phyloP scores from a whole-genome alignment of 2,113 vertebrate genomes.

The Ptyas mucosa region DNA sequence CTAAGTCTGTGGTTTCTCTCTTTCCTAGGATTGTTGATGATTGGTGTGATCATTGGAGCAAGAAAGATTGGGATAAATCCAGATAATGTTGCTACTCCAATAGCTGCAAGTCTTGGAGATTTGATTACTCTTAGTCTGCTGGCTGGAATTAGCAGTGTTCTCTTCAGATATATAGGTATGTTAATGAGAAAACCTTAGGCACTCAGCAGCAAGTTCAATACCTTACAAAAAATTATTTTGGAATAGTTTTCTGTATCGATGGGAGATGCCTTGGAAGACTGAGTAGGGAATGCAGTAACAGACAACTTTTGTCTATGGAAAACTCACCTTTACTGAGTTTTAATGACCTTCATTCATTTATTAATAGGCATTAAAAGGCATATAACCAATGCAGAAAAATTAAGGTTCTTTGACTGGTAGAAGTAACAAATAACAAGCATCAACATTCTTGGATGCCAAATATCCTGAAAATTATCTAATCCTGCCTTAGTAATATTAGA shows the following conservation, averaged over 20 bases:
- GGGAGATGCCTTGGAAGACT: neutral
- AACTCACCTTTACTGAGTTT: neutral
- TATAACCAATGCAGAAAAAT: neutral
- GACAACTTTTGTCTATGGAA: neutral
- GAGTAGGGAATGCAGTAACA: neutral
- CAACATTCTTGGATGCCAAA: neutral
- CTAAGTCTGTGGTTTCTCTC: conserved; percentile 31
- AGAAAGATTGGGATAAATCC: conserved; percentile 92
- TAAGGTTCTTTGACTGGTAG: neutral
- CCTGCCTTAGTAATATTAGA: neutral
- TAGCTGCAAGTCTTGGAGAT: conserved; percentile 96
- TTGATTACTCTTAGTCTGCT: conserved; percentile 90
- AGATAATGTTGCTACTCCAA: conserved; percentile 94
- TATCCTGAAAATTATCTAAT: neutral
- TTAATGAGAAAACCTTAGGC: neutral
- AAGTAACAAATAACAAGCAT: neutral
- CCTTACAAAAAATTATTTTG: neutral
- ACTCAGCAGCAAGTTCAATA: neutral
- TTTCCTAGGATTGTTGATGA: conserved; percentile 86
- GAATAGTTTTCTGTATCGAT: accelerated
- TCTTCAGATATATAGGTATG: conserved; percentile 83
- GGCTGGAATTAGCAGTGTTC: conserved; percentile 83
- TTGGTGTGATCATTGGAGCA: conserved; percentile 86
- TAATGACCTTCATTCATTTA: neutral
- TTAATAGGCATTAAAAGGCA: neutral